A percentile compares a stretch with the other conserved stretches of the same genome.
Conservation (phyloP, 2,113 vertebrate genomes). For the Collichthys lucidus region DNA sequence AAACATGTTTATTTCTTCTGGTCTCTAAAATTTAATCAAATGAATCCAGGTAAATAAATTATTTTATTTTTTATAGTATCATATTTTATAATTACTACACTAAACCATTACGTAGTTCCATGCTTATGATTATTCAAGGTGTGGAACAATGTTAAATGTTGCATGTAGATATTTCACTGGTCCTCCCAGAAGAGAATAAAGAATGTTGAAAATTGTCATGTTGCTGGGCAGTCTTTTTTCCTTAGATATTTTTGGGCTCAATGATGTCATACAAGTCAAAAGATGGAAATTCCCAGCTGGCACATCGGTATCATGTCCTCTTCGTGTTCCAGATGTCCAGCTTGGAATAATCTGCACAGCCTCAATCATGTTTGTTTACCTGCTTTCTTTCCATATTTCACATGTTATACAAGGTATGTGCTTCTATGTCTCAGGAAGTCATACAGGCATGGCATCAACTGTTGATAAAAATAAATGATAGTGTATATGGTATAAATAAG, state of each 20-base stretch:
- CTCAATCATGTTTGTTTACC: constrained; percentile 12
- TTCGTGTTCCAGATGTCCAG: not conserved
- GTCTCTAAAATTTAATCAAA: not conserved
- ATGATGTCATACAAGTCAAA: constrained; percentile 35
- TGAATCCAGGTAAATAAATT: too few relatives aligned
- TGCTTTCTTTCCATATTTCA: constrained; percentile 27
- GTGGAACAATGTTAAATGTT: not conserved
- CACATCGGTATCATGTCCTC: constrained; percentile 13
- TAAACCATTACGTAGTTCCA: not conserved
- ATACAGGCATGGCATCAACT: constrained; percentile 25
- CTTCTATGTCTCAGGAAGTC: constrained; percentile 9
- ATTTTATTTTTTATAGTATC: too few relatives aligned
- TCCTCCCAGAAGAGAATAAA: constrained; percentile 10
- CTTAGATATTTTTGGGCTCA: constrained; percentile 17
- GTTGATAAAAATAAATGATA: constrained; percentile 3
- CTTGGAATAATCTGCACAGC: constrained; percentile 24
- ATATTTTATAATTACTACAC: not conserved
- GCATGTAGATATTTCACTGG: not conserved
- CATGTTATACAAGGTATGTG: constrained; percentile 56
- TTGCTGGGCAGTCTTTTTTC: constrained; percentile 39
- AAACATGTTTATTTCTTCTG: not conserved
- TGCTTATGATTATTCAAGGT: not conserved
- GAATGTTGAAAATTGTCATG: constrained; percentile 6
- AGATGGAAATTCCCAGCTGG: constrained; percentile 41
- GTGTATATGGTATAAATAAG: not conserved